Percentiles rank a stretch among this genome's conserved stretches.
phyloP scores from a whole-genome alignment of 2,113 vertebrate species.

The Leuciscus idus region DNA sequence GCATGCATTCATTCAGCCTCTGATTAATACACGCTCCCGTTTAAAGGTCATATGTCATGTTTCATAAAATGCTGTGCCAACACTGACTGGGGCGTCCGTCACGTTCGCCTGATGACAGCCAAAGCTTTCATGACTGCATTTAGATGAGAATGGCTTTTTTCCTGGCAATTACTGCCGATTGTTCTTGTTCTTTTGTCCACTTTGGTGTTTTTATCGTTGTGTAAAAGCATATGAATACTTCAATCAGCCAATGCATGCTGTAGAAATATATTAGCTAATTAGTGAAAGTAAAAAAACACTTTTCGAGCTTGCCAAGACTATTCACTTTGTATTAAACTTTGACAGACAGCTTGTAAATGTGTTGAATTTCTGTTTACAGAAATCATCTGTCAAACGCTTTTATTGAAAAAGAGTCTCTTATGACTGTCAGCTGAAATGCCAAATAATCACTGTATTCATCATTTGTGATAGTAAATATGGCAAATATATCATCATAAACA shows the following conservation, averaged over 20 bases:
- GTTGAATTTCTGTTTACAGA: slow-evolving; percentile 16
- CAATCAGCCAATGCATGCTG: background rate
- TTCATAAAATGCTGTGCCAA: slow-evolving; percentile 21
- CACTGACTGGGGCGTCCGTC: slow-evolving; percentile 8
- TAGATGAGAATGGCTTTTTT: slow-evolving; percentile 3
- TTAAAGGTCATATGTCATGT: slow-evolving; percentile 39
- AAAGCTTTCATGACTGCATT: slow-evolving; percentile 7
- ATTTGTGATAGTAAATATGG: slow-evolving; percentile 1
- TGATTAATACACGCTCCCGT: slow-evolving; percentile 1
- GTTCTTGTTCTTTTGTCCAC: background rate
- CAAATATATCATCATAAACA: background rate
- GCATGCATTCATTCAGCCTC: slow-evolving; percentile 11
- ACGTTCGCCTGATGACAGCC: background rate
- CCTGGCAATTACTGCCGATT: background rate
- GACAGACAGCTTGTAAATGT: slow-evolving; percentile 4
- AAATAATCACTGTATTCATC: slow-evolving; percentile 8
- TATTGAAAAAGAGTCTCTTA: background rate
- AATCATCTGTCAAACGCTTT: slow-evolving; percentile 11
- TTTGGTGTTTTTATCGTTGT: background rate
- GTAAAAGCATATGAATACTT: background rate
- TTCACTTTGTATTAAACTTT: background rate
- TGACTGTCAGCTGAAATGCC: background rate
- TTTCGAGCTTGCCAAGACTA: background rate
- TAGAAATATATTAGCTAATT: slow-evolving; percentile 5
- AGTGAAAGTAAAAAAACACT: background rate